phyloP scores from a whole-genome alignment of 2,113 vertebrate genomes.

The Strix uralensis region DNA sequence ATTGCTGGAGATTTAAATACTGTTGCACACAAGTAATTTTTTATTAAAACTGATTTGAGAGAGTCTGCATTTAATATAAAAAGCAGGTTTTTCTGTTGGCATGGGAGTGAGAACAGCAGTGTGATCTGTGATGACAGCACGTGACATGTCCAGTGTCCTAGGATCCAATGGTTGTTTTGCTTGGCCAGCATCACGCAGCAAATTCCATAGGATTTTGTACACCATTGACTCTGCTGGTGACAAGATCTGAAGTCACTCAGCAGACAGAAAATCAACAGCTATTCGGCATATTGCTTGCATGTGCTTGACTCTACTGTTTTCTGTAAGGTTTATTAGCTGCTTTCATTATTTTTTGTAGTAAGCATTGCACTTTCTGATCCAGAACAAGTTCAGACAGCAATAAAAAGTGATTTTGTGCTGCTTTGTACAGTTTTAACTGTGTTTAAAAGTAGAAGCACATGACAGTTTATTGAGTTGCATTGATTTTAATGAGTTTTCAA shows the following conservation, averaged over 20 bases:
- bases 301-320: slow-evolving; percentile 51
- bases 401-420: slow-evolving; percentile 41
- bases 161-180: slow-evolving; percentile 73
- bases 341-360: slow-evolving; percentile 56
- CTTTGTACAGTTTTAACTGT: slow-evolving; percentile 29
- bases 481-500: slow-evolving; percentile 57
- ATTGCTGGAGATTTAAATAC: slow-evolving; percentile 58
- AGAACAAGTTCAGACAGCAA: slow-evolving; percentile 40
- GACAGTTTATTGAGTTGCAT: slow-evolving; percentile 20
- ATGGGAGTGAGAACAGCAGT: slow-evolving; percentile 78
- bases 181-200: slow-evolving; percentile 76
- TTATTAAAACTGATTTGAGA: slow-evolving; percentile 62
- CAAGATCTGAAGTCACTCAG: slow-evolving; percentile 81
- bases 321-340: slow-evolving; percentile 51
- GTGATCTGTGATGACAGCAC: slow-evolving; percentile 73
- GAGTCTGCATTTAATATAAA: slow-evolving; percentile 64
- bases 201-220: slow-evolving; percentile 80
- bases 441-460: slow-evolving; percentile 46
- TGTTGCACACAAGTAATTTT: slow-evolving; percentile 41
- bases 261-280: slow-evolving; percentile 70
- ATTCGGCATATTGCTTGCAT: slow-evolving; percentile 54
- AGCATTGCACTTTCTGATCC: slow-evolving; percentile 60
- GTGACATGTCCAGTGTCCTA: slow-evolving; percentile 72
- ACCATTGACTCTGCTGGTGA: slow-evolving; percentile 80
- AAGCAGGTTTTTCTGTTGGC: slow-evolving; percentile 66